Base-by-base conservation (phyloP, 2,888 invertebrate species). In the Athalia rosae region DNA sequence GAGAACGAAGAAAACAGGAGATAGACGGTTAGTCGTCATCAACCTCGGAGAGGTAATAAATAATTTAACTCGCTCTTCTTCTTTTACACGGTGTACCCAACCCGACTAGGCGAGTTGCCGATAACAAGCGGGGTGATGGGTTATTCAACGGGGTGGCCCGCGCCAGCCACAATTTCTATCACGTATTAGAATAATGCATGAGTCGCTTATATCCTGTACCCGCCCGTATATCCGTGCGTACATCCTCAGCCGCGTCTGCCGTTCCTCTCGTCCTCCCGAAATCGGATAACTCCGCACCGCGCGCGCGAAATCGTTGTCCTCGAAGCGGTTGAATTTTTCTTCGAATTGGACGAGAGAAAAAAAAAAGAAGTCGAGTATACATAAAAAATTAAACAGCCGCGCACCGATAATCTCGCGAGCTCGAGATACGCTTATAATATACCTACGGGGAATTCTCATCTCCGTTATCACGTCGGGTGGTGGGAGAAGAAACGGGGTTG, bases 121-220 rank as follows among this genome's bases (percentile, higher is more conserved):
- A 80, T 82, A 81, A 80, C 81, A 81, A 82, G 79, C 78, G 77
- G 77, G 76, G 78, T 80, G 83, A 84, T 84, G 83, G 83, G 82
- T 85, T 85, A 85, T 83, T 84, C 83, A 84, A 78, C 79, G 79
- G 81, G 78, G 79, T 69, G 77, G 76, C 74, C 69, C 74, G 66
- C 79, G 61, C 80, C 76, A 81, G 78, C 80, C 82, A 82, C 83
- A 84, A 84, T 85, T 85, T 84, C 85, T 83, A 84, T 85, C 83
- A 83, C 82, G 83, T 80, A 83, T 83, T 81, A 81, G 85, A 85
- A 86, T 86, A 84, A 86, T 86, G 85, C 83, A 86, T 84, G 84
- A 86, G 79, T 43, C 45, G 43, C 11, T 61, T 48, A 61, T 61
- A 73, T 28, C 73, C 73, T 73, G 28, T 28, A 28, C 28, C 28